Evolutionary conservation across 2,888 invertebrate genomes (phyloP).

Genomic region (Ichneumoninae sp.): DNA sequence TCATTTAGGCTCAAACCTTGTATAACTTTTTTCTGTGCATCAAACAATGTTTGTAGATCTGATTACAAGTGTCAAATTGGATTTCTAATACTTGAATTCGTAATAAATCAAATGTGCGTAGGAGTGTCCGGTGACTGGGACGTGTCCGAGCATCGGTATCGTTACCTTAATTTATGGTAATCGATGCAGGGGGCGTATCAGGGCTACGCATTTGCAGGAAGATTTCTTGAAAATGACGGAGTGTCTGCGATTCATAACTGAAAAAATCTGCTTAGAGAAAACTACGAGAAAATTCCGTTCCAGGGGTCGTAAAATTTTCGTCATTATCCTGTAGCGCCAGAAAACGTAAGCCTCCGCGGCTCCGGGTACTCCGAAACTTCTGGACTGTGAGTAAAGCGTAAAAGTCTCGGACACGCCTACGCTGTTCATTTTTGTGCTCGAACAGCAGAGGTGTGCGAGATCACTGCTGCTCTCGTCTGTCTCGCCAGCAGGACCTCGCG

Average conservation of each 20-base stretch:
- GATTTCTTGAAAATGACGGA: slow-evolving; percentile 33
- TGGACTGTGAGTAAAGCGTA: slow-evolving; percentile 55
- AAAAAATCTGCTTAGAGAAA: slow-evolving; percentile 26
- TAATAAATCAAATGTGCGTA: no score
- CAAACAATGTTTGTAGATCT: no score
- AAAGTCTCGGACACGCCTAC: slow-evolving; percentile 46
- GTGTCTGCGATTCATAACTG: slow-evolving; percentile 37
- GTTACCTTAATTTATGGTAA: slow-evolving; percentile 50
- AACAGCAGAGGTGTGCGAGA: slow-evolving; percentile 16
- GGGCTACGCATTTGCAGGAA: neutral
- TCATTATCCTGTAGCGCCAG: slow-evolving; percentile 14
- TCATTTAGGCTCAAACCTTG: no score
- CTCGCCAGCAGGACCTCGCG: slow-evolving; percentile 19
- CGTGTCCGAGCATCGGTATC: no score
- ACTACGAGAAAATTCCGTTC: slow-evolving; percentile 12
- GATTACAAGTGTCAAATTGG: no score
- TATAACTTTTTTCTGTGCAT: no score
- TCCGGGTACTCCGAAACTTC: slow-evolving; percentile 28
- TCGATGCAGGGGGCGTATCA: slow-evolving; percentile 46
- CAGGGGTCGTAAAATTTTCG: slow-evolving; percentile 6
- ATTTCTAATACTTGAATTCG: no score
- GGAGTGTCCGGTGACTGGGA: no score
- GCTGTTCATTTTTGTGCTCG: slow-evolving; percentile 7
- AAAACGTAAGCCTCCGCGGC: slow-evolving; percentile 13
- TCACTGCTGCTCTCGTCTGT: slow-evolving; percentile 5